Evolutionary conservation across 2,888 invertebrate genomes (phyloP).

Genomic region (Coremacera marginata): DNA sequence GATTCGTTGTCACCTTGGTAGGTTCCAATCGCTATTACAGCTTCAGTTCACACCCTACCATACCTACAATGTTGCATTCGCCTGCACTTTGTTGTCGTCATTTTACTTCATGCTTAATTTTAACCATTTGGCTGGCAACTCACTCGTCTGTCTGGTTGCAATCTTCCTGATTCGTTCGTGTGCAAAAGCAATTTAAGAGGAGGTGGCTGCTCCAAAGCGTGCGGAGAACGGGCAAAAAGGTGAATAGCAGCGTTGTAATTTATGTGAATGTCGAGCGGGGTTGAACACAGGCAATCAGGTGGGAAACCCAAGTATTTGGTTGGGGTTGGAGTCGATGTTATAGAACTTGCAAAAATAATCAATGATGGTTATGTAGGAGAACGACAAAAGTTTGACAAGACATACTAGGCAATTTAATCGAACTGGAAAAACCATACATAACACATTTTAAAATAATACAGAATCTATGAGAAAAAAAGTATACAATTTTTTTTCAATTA

Average conservation of each 20-base stretch:
- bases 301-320: neutral
- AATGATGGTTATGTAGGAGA: too few species aligned
- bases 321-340: neutral
- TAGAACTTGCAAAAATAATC: constrained; percentile 18
- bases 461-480: too few species aligned
- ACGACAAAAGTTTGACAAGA: too few species aligned
- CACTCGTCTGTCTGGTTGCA: constrained; percentile 1
- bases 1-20: too few species aligned
- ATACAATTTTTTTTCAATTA: too few species aligned
- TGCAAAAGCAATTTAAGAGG: constrained; percentile 41
- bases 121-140: neutral
- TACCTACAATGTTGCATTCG: neutral
- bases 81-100: neutral
- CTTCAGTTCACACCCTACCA: neutral
- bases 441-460: too few species aligned
- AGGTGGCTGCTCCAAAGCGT: constrained; percentile 1
- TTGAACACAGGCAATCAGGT: neutral
- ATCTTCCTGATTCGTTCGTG: constrained; percentile 36
- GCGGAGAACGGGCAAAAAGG: neutral
- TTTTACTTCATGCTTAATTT: neutral
- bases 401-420: too few species aligned
- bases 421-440: too few species aligned
- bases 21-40: too few species aligned
- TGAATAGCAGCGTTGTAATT: neutral
- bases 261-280: neutral